Conservation (phyloP, 2,113 vertebrate genomes). For the Balaenoptera acutorostrata region DNA sequence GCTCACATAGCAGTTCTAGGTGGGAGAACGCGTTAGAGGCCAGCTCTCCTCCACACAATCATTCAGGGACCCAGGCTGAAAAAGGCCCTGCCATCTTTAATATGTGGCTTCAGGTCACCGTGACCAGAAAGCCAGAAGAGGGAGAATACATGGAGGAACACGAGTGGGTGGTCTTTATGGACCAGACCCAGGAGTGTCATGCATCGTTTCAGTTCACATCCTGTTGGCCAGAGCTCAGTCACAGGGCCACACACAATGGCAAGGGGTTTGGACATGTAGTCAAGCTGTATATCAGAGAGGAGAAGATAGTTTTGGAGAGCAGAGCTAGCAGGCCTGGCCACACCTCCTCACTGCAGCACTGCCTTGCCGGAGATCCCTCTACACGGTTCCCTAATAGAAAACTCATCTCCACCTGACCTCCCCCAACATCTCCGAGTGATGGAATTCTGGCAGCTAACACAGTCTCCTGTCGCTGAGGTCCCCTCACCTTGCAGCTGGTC, state of each 20-base stretch:
- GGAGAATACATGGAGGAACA: no score
- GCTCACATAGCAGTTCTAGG: neutral
- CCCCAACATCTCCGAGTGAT: neutral
- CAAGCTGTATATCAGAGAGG: neutral
- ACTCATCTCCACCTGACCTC: neutral
- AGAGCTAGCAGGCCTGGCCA: neutral
- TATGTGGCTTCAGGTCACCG: neutral
- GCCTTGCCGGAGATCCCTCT: neutral
- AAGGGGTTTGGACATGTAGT: no score
- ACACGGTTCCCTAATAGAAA: neutral
- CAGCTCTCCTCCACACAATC: neutral
- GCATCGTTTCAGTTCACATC: neutral
- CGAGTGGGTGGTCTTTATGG: fast-evolving
- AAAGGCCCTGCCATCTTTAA: neutral
- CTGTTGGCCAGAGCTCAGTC: neutral
- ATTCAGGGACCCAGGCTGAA: neutral
- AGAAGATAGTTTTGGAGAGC: neutral
- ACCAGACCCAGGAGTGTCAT: neutral
- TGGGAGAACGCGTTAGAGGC: neutral
- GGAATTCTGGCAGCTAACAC: neutral
- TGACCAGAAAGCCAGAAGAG: neutral
- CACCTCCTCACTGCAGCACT: neutral
- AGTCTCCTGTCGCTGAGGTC: neutral
- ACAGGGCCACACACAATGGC: neutral
- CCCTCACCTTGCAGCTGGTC: neutral